Evolutionary conservation across 2,113 vertebrate genomes (phyloP), one percentile per base, ranked within the genome.

Genomic region (Saccopteryx bilineata): DNA sequence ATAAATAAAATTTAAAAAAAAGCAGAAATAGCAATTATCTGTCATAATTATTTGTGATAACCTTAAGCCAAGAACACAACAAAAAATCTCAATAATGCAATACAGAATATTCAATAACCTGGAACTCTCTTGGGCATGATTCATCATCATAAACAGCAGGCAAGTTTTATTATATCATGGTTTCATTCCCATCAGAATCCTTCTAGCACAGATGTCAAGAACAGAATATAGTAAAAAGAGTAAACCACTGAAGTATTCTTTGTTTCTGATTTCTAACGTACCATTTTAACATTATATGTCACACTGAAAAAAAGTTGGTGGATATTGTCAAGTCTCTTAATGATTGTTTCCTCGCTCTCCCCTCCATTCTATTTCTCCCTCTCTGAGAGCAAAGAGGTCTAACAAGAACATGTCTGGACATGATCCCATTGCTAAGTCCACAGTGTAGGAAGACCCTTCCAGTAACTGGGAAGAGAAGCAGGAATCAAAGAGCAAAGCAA

Each of bases 191-290:
- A 50, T 84, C 83, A 87, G 21, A 66, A 21, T 61, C 17, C 11
- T 46, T 82, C 31, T 58, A 54, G 23, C 76, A n/a, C 33, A 23
- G 24, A 84, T 14, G n/a, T 84, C 23, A n/a, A 93, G 15, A 91
- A 91, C 6, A 5, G 85, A 84, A 18, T 46, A 88, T 8, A 89
- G 7, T 71, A 58, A 63, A 78, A 13, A 31, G 3, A 92, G n/a
- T 58, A 94, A 84, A 74, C 8, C 12, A 63, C 56, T 46, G 13
- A 85, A 75, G 9, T 81, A 72, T 15, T 71, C 60, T 72, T 84
- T 89, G 48, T 84, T 88, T 94, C 66, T 92, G 52, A 71, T 54
- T 87, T 50, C 58, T 86, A 74, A 86, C 83, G 28, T 93, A 72
- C 75, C 92, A 91, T 95, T 9, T 15, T 5, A 79, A 92, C 5